A percentile compares a stretch with the other conserved stretches of the same genome.
Evolutionary conservation across 2,113 vertebrate genomes (phyloP).

Genomic region (Cyanoliseus patagonus): DNA sequence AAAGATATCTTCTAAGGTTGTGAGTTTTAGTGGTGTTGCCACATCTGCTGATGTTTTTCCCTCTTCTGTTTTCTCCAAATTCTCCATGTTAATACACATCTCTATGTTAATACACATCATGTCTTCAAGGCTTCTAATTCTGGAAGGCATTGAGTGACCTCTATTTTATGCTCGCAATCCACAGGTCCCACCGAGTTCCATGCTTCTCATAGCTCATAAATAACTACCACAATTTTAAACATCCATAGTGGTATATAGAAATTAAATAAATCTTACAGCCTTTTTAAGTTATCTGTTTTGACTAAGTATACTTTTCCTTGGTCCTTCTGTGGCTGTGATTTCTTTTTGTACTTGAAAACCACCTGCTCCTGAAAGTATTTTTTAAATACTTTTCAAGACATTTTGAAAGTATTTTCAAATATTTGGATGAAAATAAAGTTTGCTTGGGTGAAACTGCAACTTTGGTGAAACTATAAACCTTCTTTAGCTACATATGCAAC

Average conservation of each 20-base stretch:
- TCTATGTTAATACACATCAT: not conserved
- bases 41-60: not conserved
- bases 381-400: not conserved
- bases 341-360: not conserved
- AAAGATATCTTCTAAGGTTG: not conserved
- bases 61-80: not conserved
- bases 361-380: not conserved
- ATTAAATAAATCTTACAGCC: not conserved
- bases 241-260: not conserved
- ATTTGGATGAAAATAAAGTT: not conserved
- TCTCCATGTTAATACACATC: not conserved
- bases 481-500: not conserved
- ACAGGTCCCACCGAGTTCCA: not conserved
- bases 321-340: not conserved
- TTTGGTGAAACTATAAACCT: not conserved
- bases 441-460: not conserved
- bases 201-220: not conserved
- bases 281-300: not conserved
- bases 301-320: not conserved
- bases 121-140: not conserved
- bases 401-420: not conserved
- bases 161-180: not conserved
- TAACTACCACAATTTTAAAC: not conserved
- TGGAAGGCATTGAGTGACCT: not conserved
- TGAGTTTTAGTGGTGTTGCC: not conserved